Evolutionary conservation across 1,140 invertebrate species (phyloP), one percentile per base, ranked within the genome.

Genomic region (Procambarus clarkii): DNA sequence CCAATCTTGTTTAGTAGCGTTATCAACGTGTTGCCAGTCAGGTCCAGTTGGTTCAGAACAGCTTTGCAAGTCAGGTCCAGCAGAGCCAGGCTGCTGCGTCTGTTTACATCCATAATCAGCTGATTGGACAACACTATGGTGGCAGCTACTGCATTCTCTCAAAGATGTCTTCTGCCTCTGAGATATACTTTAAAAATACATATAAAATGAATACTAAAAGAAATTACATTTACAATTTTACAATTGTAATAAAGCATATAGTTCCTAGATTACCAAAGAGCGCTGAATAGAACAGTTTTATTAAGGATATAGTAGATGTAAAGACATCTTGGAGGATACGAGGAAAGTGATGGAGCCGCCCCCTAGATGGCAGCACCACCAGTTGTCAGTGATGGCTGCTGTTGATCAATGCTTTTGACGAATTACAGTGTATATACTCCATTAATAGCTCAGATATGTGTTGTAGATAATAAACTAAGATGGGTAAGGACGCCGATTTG

Each of bases 401-500:
- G 90, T 82, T 91, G 90, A 91, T 91, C 90, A 91, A 91, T 91
- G 90, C 79, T 85, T 91, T 78, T 78, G 48, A 79, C 88, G 88
- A 54, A 91, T 77, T 91, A 91, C 46, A 78, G 54, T 78, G 76
- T 60, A 60, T 64, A 77, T 89, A 80, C 83, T 95, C 94, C 94
- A 93, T 93, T 92, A 94, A 94, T 94, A 94, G 94, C 94, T 94
- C 94, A 94, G 94, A 94, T 94, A 94, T 94, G 93, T 92, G 94
- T 71, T 86, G 93, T 94, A 95, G 95, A 96, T 95, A 95, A 96
- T 96, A 95, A 95, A 95, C 95, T 95, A 98, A 82, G 78, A 95
- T 99, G 98, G 98, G 98, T 94, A 98, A 98, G 95, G 98, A 99
- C 95, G 97, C 98, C 95, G 98, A 99, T 95, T 96, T 99, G 95